Evolutionary conservation across 35 echinoderm and acorn worm genomes (phyloP), one percentile per base, ranked within the genome.

Genomic region (Ophioderma brevispina): DNA sequence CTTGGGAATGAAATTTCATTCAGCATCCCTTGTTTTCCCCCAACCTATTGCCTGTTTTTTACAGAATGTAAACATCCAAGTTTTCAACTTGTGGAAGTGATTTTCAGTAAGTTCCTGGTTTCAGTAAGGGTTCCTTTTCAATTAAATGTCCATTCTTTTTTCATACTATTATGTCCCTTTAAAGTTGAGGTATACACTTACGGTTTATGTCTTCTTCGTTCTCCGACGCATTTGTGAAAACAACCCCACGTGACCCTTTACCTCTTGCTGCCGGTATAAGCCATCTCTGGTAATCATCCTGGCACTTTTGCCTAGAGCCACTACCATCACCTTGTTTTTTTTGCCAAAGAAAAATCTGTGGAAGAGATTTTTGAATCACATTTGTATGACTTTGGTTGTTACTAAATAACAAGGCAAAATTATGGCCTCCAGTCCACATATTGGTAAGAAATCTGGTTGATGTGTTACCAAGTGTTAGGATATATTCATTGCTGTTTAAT

Each of bases 161-260:
- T 31, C 0, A 64, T 19, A 31, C 19, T 19, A 1, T 64, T 0
- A 23, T 19, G 21, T 64, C 56, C 56, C 31, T 31, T 23, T 64
- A 23, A 10, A 23, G 31, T 64, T 64, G 21, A 31, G 21, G 19
- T 76, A 10, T 76, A 63, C n/a, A 63, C 55, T n/a, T n/a, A n/a
- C n/a, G n/a, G n/a, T n/a, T n/a, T n/a, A n/a, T n/a, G n/a, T n/a
- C 55, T 32, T 95, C 97, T 41, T 95, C 93, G 17, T 99, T 91
- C 78, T 95, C 92, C 1, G 91, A 91, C 70, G 95, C 81, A 55
- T 99, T 99, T 75, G 97, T 99, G 82, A 99, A 99, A 99, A 78
- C 33, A 99, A 88, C 31, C 97, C 97, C 5, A 99, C 94, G 50
- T 93, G 95, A 32, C 97, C 97, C 32, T 49, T 31, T 37, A 99